Conservation (phyloP, 2,888 invertebrate genomes). For the Pardosa pseudoannulata region DNA sequence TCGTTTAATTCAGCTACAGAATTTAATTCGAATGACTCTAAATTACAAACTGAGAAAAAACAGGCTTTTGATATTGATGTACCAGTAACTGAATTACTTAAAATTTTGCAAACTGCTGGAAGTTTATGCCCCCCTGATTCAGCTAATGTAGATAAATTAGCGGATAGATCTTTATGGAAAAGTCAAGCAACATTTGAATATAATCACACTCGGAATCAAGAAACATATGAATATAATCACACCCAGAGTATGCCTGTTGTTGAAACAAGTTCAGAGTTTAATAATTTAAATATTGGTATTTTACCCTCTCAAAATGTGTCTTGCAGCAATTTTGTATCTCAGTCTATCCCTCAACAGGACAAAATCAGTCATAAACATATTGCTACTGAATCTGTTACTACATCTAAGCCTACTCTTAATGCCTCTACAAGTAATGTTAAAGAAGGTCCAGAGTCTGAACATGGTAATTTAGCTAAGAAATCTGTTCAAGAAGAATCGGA, state of each 20-base stretch:
- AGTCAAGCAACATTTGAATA: not conserved
- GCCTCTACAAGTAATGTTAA: no score
- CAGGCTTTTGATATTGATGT: not conserved
- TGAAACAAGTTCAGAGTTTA: not conserved
- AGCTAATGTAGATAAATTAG: not conserved
- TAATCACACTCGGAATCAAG: not conserved
- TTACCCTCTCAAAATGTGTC: not conserved
- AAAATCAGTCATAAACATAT: no score
- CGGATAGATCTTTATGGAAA: not conserved
- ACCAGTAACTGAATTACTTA: conserved; percentile 29
- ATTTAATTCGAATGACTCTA: not conserved
- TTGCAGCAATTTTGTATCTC: not conserved
- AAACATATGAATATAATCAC: not conserved
- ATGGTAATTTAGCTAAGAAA: not conserved
- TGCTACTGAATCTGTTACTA: not conserved
- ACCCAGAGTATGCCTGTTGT: not conserved
- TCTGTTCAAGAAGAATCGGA: not conserved
- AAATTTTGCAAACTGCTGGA: conserved; percentile 43
- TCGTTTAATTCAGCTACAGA: not conserved
- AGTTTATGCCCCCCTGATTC: not conserved
- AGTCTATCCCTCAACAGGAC: no score
- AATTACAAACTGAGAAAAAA: not conserved
- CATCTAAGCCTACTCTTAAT: not conserved
- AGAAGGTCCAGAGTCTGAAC: no score
- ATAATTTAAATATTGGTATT: not conserved